phyloP scores from a whole-genome alignment of 2,888 invertebrate genomes.

The Clistopyga incitator region DNA sequence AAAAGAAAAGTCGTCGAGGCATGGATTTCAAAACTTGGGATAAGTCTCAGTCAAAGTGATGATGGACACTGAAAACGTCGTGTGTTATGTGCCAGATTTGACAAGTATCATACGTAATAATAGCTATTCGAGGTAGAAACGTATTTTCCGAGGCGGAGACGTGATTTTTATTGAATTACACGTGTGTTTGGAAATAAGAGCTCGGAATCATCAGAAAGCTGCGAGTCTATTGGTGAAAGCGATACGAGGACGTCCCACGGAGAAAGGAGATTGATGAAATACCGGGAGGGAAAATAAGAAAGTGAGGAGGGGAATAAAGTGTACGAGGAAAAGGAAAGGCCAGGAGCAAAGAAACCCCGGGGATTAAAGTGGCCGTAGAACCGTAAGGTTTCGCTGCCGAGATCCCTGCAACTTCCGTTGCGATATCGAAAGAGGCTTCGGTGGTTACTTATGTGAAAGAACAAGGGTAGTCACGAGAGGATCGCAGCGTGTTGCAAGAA shows the following conservation, averaged over 20 bases:
- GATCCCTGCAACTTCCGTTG: slow-evolving; percentile 10
- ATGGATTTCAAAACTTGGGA: too few species aligned
- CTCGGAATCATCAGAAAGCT: slow-evolving; percentile 18
- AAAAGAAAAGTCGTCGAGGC: neutral
- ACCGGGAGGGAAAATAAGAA: slow-evolving; percentile 44
- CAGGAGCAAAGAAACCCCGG: neutral
- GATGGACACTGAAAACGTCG: too few species aligned
- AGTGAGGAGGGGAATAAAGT: slow-evolving; percentile 20
- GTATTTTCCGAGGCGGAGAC: slow-evolving; percentile 11
- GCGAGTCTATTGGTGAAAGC: slow-evolving; percentile 18
- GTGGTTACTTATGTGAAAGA: slow-evolving; percentile 19
- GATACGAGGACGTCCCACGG: slow-evolving; percentile 12
- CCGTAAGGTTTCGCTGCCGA: slow-evolving; percentile 1
- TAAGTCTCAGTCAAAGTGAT: too few species aligned
- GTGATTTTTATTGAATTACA: slow-evolving; percentile 55
- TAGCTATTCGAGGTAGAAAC: too few species aligned
- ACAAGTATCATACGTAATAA: too few species aligned
- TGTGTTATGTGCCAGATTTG: too few species aligned
- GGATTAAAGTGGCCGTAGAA: slow-evolving; percentile 31
- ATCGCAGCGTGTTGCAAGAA: neutral
- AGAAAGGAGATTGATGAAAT: slow-evolving; percentile 54
- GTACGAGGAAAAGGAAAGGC: slow-evolving; percentile 1
- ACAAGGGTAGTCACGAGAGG: slow-evolving; percentile 9
- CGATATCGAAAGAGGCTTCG: slow-evolving; percentile 7
- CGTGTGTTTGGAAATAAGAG: slow-evolving; percentile 41